Base-by-base conservation (phyloP, 2,113 vertebrate species). In the Chauna torquata region DNA sequence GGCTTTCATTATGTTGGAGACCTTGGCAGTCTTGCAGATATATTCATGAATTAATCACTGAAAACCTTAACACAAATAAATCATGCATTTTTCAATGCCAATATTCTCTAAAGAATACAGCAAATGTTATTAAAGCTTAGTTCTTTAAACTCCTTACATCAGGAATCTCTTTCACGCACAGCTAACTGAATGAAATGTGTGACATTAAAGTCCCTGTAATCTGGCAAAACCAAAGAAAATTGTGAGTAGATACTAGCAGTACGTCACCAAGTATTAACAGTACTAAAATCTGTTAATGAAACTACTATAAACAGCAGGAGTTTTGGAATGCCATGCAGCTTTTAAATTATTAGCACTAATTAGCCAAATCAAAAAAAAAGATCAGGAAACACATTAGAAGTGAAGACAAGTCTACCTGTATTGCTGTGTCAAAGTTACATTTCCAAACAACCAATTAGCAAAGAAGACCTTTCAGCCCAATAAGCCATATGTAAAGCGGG, bases 371-470 rank as follows among this genome's bases (percentile, higher is more conserved):
- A 98, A 90, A 52, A 52, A 98, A 95, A 96, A 91, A 96, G 91
- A 97, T 96, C 87, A 94, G 86, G 90, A 97, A 97, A 96, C 15
- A 88, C 89, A 96, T 97, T 96, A 96, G 80, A 96, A 96, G 66
- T 58, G 95, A 96, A 95, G 95, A 95, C 83, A 96, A 97, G 83
- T 36, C 96, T 96, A 93, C 96, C 97, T 98, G 96, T 82, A 84
- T 95, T 80, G 13, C 83, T 91, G 95, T 97, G 96, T 97, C 98
- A 98, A 92, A 97, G 97, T 92, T 65, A 64, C 96, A 95, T 96
- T 97, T 98, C 98, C 96, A 97, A 98, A 97, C 96, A 98, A 97
- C 96, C 98, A 98, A 98, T 98, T 98, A 98, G 97, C 86, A 93
- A 71, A 80, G 84, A 95, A 54, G 89, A 98, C 97, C 98, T 97